Evolutionary conservation across 2,888 invertebrate species (phyloP), one percentile per base, ranked within the genome.

Genomic region (Aphodius granarius): DNA sequence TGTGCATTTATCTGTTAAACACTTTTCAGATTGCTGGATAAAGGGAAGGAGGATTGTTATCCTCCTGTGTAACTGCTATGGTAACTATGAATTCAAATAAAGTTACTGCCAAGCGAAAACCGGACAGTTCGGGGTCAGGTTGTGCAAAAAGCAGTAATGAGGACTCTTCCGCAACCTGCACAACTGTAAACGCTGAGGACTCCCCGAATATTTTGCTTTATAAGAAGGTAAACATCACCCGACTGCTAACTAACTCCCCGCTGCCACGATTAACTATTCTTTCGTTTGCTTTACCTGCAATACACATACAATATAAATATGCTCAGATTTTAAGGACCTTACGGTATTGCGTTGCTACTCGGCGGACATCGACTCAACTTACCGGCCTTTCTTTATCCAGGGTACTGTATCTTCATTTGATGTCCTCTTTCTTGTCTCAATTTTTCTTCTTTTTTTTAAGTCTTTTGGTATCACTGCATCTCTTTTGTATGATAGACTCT

Each of bases 161-260:
- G 78, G 84, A 85, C 77, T 71, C 83, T 66, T 79, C 81, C 79
- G 78, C 82, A 81, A 75, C 82, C 73, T 78, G 82, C 81, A 83
- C 79, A 78, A 80, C 83, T 75, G 80, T 83, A 63, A 81, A 83
- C 75, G 79, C 84, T 0, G 95, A 95, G 83, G 95, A 96, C 86
- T 94, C 95, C 0, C 96, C 96, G 13, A 96, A 97, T 87, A 94
- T 94, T 85, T 91, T 96, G 80, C 94, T 97, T 23, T 97, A 96
- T 84, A 94, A 94, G 86, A 96, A 96, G 92, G 96, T 95, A 86
- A 80, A 19, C 13, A 43, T 13, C 43, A n/a, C 43, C 43, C 43
- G 43, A 43, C 43, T 1, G 43, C 43, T 73, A 70, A 62, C 63
- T 20, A 63, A 68, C 17, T 73, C 19, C 6, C 17, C 22, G 70